A percentile compares a stretch with the other conserved stretches of the same genome.
These are phyloP conservation scores for Ginglymostoma cirratum DNA, from an alignment of 2,113 vertebrate species.

Conservation along the genomic window DNA sequence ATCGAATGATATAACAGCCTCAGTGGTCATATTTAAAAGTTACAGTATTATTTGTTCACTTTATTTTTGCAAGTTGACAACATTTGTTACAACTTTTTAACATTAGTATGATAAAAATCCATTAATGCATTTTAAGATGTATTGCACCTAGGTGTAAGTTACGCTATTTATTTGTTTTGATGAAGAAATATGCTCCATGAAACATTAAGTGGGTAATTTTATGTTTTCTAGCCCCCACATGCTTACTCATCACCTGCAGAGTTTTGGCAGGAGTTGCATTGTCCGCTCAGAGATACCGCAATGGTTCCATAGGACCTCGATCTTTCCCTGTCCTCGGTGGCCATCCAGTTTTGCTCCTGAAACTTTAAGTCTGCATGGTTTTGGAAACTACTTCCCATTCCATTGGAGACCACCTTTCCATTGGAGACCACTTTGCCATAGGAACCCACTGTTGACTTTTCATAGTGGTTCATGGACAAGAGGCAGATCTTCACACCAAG, in stretches of 20 bases:
- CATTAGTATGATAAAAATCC: too few relatives aligned
- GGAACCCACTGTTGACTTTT: slow-evolving; percentile 48
- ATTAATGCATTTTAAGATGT: not conserved
- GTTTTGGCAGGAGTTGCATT: slow-evolving; percentile 58
- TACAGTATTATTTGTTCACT: not conserved
- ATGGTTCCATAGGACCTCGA: slow-evolving; percentile 48
- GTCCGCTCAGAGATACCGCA: slow-evolving; percentile 51
- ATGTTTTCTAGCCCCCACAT: slow-evolving; percentile 63
- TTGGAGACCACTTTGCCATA: slow-evolving; percentile 40
- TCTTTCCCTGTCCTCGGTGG: slow-evolving; percentile 54
- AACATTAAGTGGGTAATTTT: not conserved
- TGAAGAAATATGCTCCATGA: not conserved
- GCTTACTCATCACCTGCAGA: slow-evolving; percentile 67
- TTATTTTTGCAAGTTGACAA: not conserved
- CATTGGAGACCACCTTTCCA: slow-evolving; percentile 43
- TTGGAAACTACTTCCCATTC: slow-evolving; percentile 45
- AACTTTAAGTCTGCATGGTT: slow-evolving; percentile 46
- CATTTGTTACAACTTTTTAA: not conserved
- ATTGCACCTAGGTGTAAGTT: not conserved
- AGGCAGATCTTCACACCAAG: not conserved
- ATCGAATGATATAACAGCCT: not conserved
- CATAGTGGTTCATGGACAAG: not conserved
- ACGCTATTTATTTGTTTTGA: not conserved
- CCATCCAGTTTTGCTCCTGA: slow-evolving; percentile 53
- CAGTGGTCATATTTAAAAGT: not conserved